Conservation (phyloP, 2,113 vertebrate genomes). For the Upupa epops region DNA sequence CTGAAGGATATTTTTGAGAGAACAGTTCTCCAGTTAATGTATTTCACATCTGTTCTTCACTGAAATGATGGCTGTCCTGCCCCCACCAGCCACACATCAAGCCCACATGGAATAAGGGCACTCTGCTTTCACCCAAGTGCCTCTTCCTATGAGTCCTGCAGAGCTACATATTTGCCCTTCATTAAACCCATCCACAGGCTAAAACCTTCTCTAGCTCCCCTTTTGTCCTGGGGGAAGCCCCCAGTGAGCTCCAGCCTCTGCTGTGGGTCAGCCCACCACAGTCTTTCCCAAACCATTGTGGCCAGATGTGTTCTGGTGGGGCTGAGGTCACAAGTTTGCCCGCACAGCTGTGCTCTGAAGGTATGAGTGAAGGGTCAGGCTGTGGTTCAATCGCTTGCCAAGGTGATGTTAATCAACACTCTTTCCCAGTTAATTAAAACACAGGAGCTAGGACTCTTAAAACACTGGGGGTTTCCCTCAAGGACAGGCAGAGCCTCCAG, state of each 20-base stretch:
- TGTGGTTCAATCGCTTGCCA: background rate
- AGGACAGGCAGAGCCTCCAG: constrained; percentile 2
- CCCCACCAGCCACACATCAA: background rate
- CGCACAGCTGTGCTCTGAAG: background rate
- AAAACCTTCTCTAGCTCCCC: background rate
- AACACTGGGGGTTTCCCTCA: background rate
- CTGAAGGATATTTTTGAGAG: constrained; percentile 21
- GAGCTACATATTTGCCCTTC: background rate
- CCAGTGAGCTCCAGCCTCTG: background rate
- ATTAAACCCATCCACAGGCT: background rate
- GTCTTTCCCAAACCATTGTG: background rate
- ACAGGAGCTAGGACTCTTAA: background rate
- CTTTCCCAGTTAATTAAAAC: background rate
- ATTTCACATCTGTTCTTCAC: constrained; percentile 35
- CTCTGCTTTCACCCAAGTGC: background rate
- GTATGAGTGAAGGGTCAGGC: background rate
- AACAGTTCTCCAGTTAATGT: constrained; percentile 7
- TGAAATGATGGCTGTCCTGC: background rate
- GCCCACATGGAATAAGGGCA: background rate
- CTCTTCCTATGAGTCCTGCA: background rate
- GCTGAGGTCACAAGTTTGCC: background rate
- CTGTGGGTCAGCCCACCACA: background rate
- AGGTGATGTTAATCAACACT: background rate
- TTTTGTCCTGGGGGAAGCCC: background rate
- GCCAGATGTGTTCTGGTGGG: background rate